Percentiles rank a stretch among this genome's conserved stretches.
These are phyloP conservation scores for Scarus forsteni DNA, from an alignment of 2,797 vertebrate species.

Conservation along the genomic window DNA sequence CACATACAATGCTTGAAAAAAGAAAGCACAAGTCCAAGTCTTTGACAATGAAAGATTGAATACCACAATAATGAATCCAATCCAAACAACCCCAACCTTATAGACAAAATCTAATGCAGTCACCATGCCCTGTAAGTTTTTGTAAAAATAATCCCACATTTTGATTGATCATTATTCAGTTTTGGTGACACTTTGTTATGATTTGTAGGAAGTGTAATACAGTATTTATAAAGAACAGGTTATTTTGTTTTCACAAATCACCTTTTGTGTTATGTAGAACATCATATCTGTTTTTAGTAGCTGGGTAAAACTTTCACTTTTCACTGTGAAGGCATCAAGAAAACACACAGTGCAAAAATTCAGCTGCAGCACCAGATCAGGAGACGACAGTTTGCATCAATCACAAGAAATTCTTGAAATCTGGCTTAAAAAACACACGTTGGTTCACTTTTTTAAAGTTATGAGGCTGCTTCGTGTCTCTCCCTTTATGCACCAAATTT, in stretches of 20 bases:
- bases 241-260: background rate
- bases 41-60: slow-evolving; percentile 20
- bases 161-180: slow-evolving; percentile 11
- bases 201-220: slow-evolving; percentile 16
- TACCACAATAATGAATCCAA: slow-evolving; percentile 9
- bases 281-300: background rate
- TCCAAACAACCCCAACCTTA: slow-evolving; percentile 7
- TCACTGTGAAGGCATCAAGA: background rate
- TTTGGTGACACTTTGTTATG: slow-evolving; percentile 8
- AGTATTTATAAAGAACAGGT: slow-evolving; percentile 13
- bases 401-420: slow-evolving; percentile 7
- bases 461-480: slow-evolving; percentile 31
- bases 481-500: slow-evolving; percentile 45
- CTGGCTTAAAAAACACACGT: slow-evolving; percentile 9
- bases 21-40: slow-evolving; percentile 20
- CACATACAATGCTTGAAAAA: slow-evolving; percentile 18
- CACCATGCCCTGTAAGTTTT: slow-evolving; percentile 2
- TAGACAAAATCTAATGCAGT: background rate
- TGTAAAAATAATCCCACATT: slow-evolving; percentile 14
- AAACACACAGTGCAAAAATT: slow-evolving; percentile 34
- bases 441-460: slow-evolving; percentile 16
- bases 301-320: too few species aligned
- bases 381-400: slow-evolving; percentile 18
- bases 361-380: slow-evolving; percentile 47
- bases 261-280: slow-evolving; percentile 4